Evolutionary conservation across 2,888 invertebrate genomes (phyloP).

Genomic region (Seira sanloemensis): DNA sequence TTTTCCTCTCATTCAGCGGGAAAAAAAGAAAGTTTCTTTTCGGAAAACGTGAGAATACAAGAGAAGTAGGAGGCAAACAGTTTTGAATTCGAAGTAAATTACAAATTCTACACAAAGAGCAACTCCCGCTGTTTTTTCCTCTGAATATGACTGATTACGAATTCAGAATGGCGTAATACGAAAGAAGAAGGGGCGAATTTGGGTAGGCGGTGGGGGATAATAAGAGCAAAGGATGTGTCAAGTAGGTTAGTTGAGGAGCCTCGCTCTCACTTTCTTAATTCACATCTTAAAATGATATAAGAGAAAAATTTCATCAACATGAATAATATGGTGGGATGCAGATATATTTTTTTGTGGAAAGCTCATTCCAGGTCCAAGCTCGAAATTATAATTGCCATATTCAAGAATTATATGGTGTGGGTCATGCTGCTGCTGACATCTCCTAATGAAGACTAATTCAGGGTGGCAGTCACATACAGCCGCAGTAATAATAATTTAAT

Average conservation of each 20-base stretch:
- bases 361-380: too few relatives aligned
- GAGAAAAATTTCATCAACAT: too few relatives aligned
- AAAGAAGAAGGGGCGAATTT: background rate
- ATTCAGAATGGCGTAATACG: background rate
- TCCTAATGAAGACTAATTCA: background rate
- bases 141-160: background rate
- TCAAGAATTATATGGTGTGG: too few relatives aligned
- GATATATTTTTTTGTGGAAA: too few relatives aligned
- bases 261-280: background rate
- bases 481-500: conserved; percentile 31
- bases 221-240: too few relatives aligned
- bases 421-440: background rate
- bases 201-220: too few relatives aligned
- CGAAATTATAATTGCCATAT: too few relatives aligned
- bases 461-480: background rate
- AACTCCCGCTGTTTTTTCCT: too few relatives aligned
- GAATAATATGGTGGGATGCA: too few relatives aligned
- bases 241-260: too few relatives aligned
- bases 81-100: background rate
- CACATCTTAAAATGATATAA: too few relatives aligned
- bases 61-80: background rate
- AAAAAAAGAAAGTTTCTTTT: conserved; percentile 4
- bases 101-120: conserved; percentile 9
- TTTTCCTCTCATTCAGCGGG: background rate
- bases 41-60: background rate